phyloP scores from a whole-genome alignment of 2,113 vertebrate genomes.

The Psophia crepitans region DNA sequence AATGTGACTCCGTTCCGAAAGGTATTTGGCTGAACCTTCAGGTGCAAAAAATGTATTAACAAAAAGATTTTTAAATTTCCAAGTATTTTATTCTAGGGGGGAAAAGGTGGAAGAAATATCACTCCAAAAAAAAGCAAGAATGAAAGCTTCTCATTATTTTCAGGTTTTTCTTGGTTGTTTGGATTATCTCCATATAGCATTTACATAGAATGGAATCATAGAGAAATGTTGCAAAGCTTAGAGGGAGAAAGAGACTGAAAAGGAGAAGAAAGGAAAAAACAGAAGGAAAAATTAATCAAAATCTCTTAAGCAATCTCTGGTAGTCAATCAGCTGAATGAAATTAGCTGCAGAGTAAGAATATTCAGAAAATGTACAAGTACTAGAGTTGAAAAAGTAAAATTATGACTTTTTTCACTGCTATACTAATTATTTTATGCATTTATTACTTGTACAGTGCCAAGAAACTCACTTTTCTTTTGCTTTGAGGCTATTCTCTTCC shows the following conservation, averaged over 20 bases:
- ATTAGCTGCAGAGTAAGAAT: neutral
- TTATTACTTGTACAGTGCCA: neutral
- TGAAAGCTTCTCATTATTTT: neutral
- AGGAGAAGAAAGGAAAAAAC: neutral
- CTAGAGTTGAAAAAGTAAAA: neutral
- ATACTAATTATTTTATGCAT: fast-evolving
- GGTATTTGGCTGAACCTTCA: neutral
- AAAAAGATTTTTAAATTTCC: neutral
- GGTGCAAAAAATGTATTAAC: neutral
- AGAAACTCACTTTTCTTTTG: neutral
- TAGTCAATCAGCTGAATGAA: neutral
- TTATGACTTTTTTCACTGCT: neutral
- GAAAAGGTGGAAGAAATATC: neutral
- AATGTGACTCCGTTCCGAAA: neutral
- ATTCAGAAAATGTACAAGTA: neutral
- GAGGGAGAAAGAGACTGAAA: neutral
- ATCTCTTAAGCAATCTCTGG: neutral
- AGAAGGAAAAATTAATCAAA: neutral
- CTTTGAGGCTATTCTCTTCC: neutral
- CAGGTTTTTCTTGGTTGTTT: fast-evolving
- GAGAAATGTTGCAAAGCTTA: neutral
- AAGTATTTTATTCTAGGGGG: neutral
- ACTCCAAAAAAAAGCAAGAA: fast-evolving
- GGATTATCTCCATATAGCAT: neutral
- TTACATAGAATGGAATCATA: neutral